Evolutionary conservation across 1,140 invertebrate species (phyloP), one percentile per base, ranked within the genome.

Genomic region (Drosophila jambulina): DNA sequence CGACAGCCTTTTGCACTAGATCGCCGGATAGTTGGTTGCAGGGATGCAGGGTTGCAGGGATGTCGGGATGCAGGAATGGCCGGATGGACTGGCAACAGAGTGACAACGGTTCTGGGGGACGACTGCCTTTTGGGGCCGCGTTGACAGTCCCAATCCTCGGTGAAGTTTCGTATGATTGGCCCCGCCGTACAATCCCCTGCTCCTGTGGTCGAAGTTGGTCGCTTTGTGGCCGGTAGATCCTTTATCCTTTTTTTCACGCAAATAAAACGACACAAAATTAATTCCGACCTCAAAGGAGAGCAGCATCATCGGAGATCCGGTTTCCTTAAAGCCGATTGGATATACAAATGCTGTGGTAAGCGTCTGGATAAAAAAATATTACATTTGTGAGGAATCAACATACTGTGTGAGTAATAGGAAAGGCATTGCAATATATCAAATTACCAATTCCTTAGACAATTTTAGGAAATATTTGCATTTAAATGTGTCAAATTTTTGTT

Each of bases 211-310:
- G 62, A 17, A 59, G 53, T 42, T 51, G 67, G 54, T 36, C 68
- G 45, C 70, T 72, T 72, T 72, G 70, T 72, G 70, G 67, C 53
- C 45, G 36, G 29, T 19, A 72, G 36, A 60, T 72, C 67, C 53
- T 49, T 71, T 71, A 70, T 72, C 65, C 61, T 67, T 70, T 70
- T 68, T 72, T 72, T 60, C 43, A 43, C 45, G 68, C 45, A 72
- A 72, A 72, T 72, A 72, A 72, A 72, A 72, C 72, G 15, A 23
- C 53, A 72, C 53, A 60, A 72, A 72, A 72, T 72, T 71, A 70
- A 72, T 72, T 60, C 54, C 36, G 29, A 13, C 12, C 53, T 29
- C 34, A 72, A 68, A 49, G 67, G 38, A 27, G 23, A 29, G 62
- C 29, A 15, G 32, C 42, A 15, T 45, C 40, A 27, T 21, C 34